These are phyloP conservation scores for Echinops telfairi DNA, from an alignment of 2,113 vertebrate species.

Conservation along the genomic window DNA sequence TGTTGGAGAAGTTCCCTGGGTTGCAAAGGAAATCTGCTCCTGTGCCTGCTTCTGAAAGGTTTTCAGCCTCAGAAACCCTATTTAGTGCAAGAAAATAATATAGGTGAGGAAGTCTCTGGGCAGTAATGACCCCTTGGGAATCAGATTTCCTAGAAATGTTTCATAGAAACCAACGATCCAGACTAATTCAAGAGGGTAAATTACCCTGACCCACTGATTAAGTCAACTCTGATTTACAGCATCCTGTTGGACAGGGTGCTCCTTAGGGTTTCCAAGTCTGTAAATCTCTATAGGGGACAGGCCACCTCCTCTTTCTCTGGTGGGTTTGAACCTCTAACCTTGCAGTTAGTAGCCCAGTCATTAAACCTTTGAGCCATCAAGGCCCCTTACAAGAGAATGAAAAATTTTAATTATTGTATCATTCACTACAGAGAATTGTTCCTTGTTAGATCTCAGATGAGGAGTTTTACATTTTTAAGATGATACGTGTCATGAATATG, in stretches of 20 bases:
- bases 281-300: too few species aligned
- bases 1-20: background rate
- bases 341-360: too few species aligned
- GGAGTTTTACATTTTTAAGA: background rate
- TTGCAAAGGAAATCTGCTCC: background rate
- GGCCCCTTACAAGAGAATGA: background rate
- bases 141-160: background rate
- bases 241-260: too few species aligned
- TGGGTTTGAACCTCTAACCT: too few species aligned
- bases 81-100: constrained; percentile 4
- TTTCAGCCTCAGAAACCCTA: too few species aligned
- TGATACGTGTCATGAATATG: accelerated
- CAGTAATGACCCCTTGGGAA: background rate
- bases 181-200: too few species aligned
- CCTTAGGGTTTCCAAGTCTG: too few species aligned
- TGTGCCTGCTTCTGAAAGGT: background rate
- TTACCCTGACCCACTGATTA: too few species aligned
- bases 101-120: background rate
- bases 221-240: too few species aligned
- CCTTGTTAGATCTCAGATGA: background rate
- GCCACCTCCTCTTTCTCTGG: too few species aligned
- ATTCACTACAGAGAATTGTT: background rate
- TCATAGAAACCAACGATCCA: background rate
- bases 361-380: too few species aligned
- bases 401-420: background rate